Conservation (phyloP, 2,113 vertebrate species). For the Callithrix jacchus region DNA sequence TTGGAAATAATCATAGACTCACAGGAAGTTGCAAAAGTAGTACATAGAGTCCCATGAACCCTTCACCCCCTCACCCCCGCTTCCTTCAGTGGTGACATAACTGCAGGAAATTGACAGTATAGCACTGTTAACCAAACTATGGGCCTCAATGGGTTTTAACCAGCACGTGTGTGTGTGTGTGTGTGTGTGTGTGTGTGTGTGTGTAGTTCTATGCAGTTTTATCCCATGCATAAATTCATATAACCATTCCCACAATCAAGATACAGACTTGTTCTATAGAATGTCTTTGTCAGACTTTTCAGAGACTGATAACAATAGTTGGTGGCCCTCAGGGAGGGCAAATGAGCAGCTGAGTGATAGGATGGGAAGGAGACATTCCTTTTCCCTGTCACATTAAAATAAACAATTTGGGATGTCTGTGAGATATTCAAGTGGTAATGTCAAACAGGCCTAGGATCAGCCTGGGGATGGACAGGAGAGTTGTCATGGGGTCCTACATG, state of each 20-base stretch:
- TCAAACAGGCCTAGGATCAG: background rate
- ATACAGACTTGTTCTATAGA: background rate
- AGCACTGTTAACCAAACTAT: background rate
- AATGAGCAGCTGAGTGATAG: background rate
- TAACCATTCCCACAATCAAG: background rate
- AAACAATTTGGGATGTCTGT: background rate
- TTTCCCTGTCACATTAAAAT: background rate
- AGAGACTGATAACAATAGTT: background rate
- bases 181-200: background rate
- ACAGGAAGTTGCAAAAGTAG: background rate
- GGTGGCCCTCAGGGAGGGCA: background rate
- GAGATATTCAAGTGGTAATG: background rate
- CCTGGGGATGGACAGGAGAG: background rate
- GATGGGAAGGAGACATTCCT: background rate
- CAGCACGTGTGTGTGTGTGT: background rate
- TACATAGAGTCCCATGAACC: background rate
- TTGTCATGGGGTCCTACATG: fast-evolving
- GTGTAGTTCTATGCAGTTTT: background rate
- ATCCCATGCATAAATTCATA: background rate
- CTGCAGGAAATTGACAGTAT: background rate
- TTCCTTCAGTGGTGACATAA: background rate
- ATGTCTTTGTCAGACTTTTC: background rate
- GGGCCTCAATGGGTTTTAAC: background rate
- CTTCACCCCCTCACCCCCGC: background rate
- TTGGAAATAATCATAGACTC: background rate